phyloP scores from a whole-genome alignment of 2,888 invertebrate genomes.

The Ichneumoninae sp. region DNA sequence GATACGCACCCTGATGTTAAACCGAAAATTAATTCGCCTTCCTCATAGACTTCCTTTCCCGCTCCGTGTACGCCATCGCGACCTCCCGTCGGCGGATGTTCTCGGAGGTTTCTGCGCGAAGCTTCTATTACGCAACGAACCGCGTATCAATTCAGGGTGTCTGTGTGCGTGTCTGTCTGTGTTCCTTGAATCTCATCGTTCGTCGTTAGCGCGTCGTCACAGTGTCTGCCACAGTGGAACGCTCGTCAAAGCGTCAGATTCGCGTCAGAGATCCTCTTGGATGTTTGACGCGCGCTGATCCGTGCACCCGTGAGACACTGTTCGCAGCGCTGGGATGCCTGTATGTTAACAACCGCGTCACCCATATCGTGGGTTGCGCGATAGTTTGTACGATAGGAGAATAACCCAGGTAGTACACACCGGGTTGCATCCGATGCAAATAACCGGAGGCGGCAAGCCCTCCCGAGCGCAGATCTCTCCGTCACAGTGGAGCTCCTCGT shows the following conservation, averaged over 20 bases:
- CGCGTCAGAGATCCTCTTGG: slow-evolving; percentile 11
- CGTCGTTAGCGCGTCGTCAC: slow-evolving; percentile 15
- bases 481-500: slow-evolving; percentile 31
- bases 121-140: slow-evolving; percentile 19
- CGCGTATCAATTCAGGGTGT: neutral
- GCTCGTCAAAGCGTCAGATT: slow-evolving; percentile 5
- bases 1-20: neutral
- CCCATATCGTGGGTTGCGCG: neutral
- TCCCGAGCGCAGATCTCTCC: slow-evolving; percentile 1
- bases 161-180: neutral
- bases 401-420: neutral
- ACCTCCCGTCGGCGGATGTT: neutral
- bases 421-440: neutral
- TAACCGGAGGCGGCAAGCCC: neutral
- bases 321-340: neutral
- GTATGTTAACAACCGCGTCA: slow-evolving; percentile 1
- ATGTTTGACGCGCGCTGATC: slow-evolving; percentile 21
- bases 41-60: neutral
- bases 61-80: neutral
- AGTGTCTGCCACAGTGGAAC: neutral
- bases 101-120: neutral
- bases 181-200: slow-evolving; percentile 13
- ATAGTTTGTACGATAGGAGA: neutral
- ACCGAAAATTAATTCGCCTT: neutral
- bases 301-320: slow-evolving; percentile 13